phyloP scores from a whole-genome alignment of 2,113 vertebrate species.

The Percina caprodes region DNA sequence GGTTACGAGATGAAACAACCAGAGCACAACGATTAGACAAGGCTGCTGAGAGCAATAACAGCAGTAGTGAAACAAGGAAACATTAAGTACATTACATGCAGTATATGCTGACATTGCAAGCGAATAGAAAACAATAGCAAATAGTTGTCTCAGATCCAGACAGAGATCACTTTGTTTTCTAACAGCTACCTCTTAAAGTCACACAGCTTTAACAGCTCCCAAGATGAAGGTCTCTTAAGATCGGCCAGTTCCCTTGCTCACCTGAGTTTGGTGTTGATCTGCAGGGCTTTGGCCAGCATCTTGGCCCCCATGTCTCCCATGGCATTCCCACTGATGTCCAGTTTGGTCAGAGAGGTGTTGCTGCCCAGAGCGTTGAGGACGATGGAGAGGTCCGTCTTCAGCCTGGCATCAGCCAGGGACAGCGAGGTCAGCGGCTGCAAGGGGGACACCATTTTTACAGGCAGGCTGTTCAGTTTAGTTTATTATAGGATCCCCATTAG shows the following conservation, averaged over 20 bases:
- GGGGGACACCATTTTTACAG: background rate
- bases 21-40: no score
- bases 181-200: background rate
- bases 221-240: background rate
- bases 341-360: conserved; percentile 92
- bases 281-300: conserved; percentile 97
- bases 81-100: no score
- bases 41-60: no score
- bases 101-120: no score
- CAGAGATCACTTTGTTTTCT: no score
- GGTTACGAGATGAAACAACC: no score
- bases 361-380: conserved; percentile 96
- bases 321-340: conserved; percentile 96
- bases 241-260: conserved; percentile 52
- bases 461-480: background rate
- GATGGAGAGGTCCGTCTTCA: conserved; percentile 94
- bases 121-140: no score
- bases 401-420: conserved; percentile 94
- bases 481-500: no score
- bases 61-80: no score
- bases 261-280: conserved; percentile 99
- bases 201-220: background rate
- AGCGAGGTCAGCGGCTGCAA: conserved; percentile 92
- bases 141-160: no score
- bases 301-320: conserved; percentile 99